Base-by-base conservation (phyloP, 1,140 invertebrate genomes). In the Aphelenchoides fujianensis region DNA sequence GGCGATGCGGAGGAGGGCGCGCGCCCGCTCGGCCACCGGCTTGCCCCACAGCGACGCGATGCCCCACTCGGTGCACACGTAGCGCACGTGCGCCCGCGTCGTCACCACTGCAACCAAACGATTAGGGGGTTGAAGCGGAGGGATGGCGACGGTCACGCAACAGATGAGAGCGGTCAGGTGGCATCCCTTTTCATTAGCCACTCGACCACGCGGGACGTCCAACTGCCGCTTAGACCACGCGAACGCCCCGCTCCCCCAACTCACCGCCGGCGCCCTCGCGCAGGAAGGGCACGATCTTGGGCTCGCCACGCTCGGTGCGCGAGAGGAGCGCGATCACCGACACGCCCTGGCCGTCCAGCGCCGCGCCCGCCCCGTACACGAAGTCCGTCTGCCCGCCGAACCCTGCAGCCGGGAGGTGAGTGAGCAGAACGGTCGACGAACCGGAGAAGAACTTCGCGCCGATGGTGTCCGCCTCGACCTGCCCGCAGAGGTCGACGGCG, bases 331-430 rank as follows among this genome's bases (percentile, higher is more conserved):
- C 94, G 83, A 97, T 92, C 75, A 97, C 95, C 2, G 94, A 92
- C 82, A 94, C 95, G 27, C 94, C 94, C 72, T 88, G 86, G 0
- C 92, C 91, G 85, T 97, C 94, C 1, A 90, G 86, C n/a, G 90
- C 89, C 85, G 94, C 90, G 0, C 92, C 92, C 3, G 94, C 91
- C n/a, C 93, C 94, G 59, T 91, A 88, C 70, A 97, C 92, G 81
- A 97, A 97, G 86, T 97, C 94, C n/a, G 96, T 90, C 84, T 96
- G 93, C 0, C 93, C 94, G 35, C 93, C 93, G 79, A 89, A 88
- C n/a, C n/a, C n/a, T n/a, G n/a, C n/a, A n/a, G n/a, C n/a, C n/a
- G n/a, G n/a, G n/a, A n/a, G n/a, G n/a, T n/a, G n/a, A n/a, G n/a
- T n/a, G n/a, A n/a, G n/a, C n/a, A n/a, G n/a, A n/a, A n/a, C n/a